Evolutionary conservation across 2,888 invertebrate genomes (phyloP), one percentile per base, ranked within the genome.

Genomic region (Entomobrya proxima): DNA sequence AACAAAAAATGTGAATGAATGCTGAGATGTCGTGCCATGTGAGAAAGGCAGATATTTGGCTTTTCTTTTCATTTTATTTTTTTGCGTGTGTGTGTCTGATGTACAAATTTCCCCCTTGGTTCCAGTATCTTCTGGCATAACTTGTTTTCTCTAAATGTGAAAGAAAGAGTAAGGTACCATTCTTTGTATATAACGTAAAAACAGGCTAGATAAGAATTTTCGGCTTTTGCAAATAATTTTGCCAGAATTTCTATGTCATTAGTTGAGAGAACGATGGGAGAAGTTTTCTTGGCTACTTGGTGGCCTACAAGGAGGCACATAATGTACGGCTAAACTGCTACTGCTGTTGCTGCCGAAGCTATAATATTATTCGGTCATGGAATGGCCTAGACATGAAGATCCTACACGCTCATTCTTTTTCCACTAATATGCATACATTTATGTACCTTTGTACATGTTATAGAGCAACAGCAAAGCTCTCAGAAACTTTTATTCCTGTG

Each of bases 221-320:
- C 15, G 76, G 58, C 55, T 13, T 44, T 83, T 76, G 82, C 82
- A 83, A 83, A 83, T 83, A 83, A 76, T 83, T 83, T 83, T 83
- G 82, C 82, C 67, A 76, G 67, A 83, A 83, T 83, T 83, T 83
- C 82, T 83, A 75, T 76, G 64, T 75, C 82, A 83, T 83, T 83
- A 83, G 82, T 83, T 83, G n/a, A 64, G 76, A 83, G 67, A 83
- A 83, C 24, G 82, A 83, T 83, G 82, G 82, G 64, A 75, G 74
- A 81, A 81, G 81, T 81, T 81, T 81, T 74, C 81, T 81, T 81
- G 81, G 81, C 81, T 81, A 52, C 75, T 47, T 50, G 30, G 30
- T 69, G 24, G 44, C 18, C 4, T 32, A 35, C 37, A 52, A 24
- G 32, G 15, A 52, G 5, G 44, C 35, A 50, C 13, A 11, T 35